Evolutionary conservation across 2,113 vertebrate genomes (phyloP), one percentile per base, ranked within the genome.

Genomic region (Passer domesticus): DNA sequence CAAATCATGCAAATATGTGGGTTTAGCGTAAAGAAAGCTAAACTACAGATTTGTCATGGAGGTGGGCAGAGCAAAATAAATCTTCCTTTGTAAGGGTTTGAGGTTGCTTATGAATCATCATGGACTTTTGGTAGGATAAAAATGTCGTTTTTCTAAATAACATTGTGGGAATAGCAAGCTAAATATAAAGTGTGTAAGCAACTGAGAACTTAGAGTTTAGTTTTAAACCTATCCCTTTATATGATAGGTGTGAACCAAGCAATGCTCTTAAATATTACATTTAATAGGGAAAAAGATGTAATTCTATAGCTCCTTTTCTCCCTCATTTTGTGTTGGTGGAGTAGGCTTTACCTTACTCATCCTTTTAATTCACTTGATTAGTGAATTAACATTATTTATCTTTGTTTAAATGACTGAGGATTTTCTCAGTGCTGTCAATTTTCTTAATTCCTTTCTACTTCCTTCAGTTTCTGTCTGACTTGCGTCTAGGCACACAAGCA

Each of bases 51-150:
- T 91, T 94, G 75, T 96, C 91, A 83, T 31, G 60, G 83, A 91
- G n/a, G 78, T 90, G 63, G 84, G 90, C 39, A 88, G 79, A 94
- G 64, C 52, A 92, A 93, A 95, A 95, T 95, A 94, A 94, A 83
- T 90, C 82, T 92, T 88, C 41, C 37, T 91, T 93, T 95, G 53
- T 92, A 92, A 94, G 72, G 25, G 60, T 93, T 80, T 96, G 89
- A 86, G 37, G 46, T 86, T 94, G 59, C 70, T 76, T 83, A 31
- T 96, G 91, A 97, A 91, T 95, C 94, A 92, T 93, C 72, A 23
- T 81, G 72, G 43, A 72, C 75, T 83, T 94, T 72, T 92, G 82
- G 86, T 87, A 69, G 62, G 41, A 92, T 89, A 89, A 94, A 96
- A 94, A 89, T 82, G 89, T 69, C 47, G 50, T 79, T 82, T 93